Evolutionary conservation across 2,113 vertebrate genomes (phyloP), one percentile per base, ranked within the genome.

Genomic region (Scophthalmus maximus): DNA sequence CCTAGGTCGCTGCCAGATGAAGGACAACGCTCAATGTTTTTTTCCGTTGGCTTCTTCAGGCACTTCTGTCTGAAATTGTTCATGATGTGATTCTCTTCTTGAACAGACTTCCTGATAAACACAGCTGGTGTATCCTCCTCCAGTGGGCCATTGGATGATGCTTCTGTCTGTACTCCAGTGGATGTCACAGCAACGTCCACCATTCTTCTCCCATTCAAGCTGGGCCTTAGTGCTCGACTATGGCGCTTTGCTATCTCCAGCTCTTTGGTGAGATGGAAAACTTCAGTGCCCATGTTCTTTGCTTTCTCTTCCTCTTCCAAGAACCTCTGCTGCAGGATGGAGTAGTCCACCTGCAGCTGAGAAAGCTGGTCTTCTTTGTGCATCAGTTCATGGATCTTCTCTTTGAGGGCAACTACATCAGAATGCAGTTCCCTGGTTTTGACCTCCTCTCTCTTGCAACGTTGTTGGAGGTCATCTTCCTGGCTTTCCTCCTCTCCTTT

Each of bases 301-400:
- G 95, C 96, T 87, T 95, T 97, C 63, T 91, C 96, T 77, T 98
- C 97, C 76, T 98, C 97, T 77, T 97, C 96, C 82, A 97, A 87
- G 74, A 97, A 97, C 50, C 94, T 94, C 76, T 98, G 96, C 73
- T 98, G 96, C 42, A 99, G 92, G 51, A 97, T 81, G 0, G 97
- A 95, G 82, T 96, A 98, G 82, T 99, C 96, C 0, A 97, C 96
- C 77, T 98, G 97, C 40, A 99, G 92, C 86, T 98, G 97, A 81
- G 98, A 97, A 52, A 99, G 96, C 78, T 97, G 96, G 73, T 99
- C 97, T 87, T 99, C 97, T 83, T 98, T 98, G 88, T 97, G 95
- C 97, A 99, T 98, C 44, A 99, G 85, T 75, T 99, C 97, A 42
- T 99, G 97, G 67, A 99, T 97, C 88, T 99, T 99, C 87, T 99